Conservation (phyloP, 2,797 vertebrate species). For the Halcyon badia region DNA sequence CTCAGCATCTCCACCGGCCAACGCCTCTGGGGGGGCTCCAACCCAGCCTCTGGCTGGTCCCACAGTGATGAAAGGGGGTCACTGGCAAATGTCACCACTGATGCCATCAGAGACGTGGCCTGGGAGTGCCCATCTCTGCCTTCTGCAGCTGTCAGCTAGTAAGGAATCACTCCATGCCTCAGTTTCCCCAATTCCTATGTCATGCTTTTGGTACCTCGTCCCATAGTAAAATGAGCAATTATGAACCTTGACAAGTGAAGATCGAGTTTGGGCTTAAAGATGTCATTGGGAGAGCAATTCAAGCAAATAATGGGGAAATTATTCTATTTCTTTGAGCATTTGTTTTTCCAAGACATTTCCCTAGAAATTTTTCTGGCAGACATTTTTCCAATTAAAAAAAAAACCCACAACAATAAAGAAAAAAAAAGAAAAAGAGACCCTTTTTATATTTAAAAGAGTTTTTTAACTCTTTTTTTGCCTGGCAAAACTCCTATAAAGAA, state of each 20-base stretch:
- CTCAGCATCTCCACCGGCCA: fast-evolving
- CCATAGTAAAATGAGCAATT: background rate
- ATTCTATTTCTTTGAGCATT: background rate
- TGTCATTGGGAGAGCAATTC: background rate
- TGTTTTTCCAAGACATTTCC: fast-evolving
- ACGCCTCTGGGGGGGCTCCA: fast-evolving
- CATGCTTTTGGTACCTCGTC: background rate
- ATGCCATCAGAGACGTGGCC: background rate
- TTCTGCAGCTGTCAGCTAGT: background rate
- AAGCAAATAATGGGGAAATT: background rate
- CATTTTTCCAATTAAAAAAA: background rate
- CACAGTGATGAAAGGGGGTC: fast-evolving
- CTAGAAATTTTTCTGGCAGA: background rate
- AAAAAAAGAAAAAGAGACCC: too few species aligned
- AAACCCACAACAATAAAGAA: too few species aligned
- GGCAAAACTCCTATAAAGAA: background rate
- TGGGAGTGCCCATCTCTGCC: background rate
- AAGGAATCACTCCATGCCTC: background rate
- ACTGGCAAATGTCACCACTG: background rate
- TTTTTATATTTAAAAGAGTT: background rate
- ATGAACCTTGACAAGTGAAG: background rate
- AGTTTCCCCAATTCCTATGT: background rate
- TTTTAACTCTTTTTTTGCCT: too few species aligned
- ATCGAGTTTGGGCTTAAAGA: background rate
- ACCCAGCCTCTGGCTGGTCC: fast-evolving